Conservation (phyloP, 2,888 invertebrate species). For the Liposcelis brunnea region DNA sequence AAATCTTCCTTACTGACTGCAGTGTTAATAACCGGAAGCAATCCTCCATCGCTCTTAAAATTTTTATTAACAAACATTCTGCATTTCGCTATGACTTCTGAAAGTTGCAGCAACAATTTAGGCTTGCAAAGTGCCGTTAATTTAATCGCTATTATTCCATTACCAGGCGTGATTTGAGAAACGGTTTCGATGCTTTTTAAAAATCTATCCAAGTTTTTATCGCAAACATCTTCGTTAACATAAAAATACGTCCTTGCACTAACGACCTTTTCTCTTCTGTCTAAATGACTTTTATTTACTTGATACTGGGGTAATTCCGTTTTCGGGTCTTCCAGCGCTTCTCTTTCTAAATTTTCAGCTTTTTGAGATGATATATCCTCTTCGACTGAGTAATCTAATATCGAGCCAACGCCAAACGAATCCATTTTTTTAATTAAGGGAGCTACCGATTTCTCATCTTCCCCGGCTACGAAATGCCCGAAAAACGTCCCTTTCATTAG, state of each 20-base stretch:
- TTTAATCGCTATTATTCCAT: slow-evolving; percentile 94
- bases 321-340: background rate
- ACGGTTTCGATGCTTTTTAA: slow-evolving; percentile 90
- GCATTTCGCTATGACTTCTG: slow-evolving; percentile 91
- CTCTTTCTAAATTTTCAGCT: slow-evolving; percentile 80
- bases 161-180: slow-evolving; percentile 60
- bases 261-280: slow-evolving; percentile 83
- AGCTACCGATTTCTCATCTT: slow-evolving; percentile 71
- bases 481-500: slow-evolving; percentile 93
- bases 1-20: too few relatives aligned
- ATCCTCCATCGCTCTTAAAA: too few relatives aligned
- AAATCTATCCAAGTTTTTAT: slow-evolving; percentile 92
- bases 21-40: too few relatives aligned
- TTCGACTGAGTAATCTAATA: slow-evolving; percentile 96
- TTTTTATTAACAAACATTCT: slow-evolving; percentile 78
- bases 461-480: slow-evolving; percentile 98
- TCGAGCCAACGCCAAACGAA: slow-evolving; percentile 95
- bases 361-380: slow-evolving; percentile 87
- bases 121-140: slow-evolving; percentile 94
- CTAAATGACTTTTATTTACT: slow-evolving; percentile 82
- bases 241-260: slow-evolving; percentile 98
- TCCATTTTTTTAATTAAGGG: slow-evolving; percentile 71
- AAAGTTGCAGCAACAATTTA: slow-evolving; percentile 88
- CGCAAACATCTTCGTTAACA: slow-evolving; percentile 93
- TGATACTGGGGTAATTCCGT: slow-evolving; percentile 58